phyloP scores from a whole-genome alignment of 1,140 invertebrate genomes.

The Tyrophagus putrescentiae region DNA sequence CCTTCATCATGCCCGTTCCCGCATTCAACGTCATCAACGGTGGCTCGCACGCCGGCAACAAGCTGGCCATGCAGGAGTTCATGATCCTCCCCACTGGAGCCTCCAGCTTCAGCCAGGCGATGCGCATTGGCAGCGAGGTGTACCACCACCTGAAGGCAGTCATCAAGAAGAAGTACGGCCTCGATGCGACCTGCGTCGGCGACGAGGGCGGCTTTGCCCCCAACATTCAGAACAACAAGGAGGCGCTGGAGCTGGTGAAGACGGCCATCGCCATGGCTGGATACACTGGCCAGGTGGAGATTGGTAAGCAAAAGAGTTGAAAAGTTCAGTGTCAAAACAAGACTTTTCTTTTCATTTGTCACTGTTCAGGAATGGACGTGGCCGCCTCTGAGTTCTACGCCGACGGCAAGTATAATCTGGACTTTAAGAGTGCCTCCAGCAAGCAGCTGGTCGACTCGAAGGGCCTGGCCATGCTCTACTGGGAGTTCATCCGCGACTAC shows the following conservation, averaged over 20 bases:
- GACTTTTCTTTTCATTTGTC: too few relatives aligned
- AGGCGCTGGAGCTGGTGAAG: conserved; percentile 67
- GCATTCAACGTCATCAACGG: conserved; percentile 99
- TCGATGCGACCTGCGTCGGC: conserved; percentile 92
- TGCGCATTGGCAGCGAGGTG: conserved; percentile 93
- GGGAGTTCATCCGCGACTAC: conserved; percentile 78
- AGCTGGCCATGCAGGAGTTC: conserved; percentile 97
- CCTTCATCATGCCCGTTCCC: conserved; percentile 85
- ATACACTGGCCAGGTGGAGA: conserved; percentile 82
- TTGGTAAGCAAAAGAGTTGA: too few relatives aligned
- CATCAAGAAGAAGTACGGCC: conserved; percentile 58
- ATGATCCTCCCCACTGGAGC: conserved; percentile 89
- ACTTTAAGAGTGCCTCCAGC: conserved; percentile 89
- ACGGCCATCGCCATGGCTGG: conserved; percentile 84
- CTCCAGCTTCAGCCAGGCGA: conserved; percentile 78
- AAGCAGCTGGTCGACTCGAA: conserved; percentile 44
- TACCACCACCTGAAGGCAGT: conserved; percentile 93
- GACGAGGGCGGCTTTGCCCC: conserved; percentile 99
- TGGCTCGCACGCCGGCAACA: conserved; percentile 95
- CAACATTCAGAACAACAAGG: conserved; percentile 90
- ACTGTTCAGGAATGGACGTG: too few relatives aligned
- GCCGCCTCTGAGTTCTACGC: conserved; percentile 88
- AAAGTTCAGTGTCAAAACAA: too few relatives aligned
- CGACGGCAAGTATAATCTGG: conserved; percentile 80
- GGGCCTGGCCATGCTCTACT: conserved; percentile 75